Evolutionary conservation across 1,140 invertebrate species (phyloP), one percentile per base, ranked within the genome.

Genomic region (Temnothorax curvispinosus): DNA sequence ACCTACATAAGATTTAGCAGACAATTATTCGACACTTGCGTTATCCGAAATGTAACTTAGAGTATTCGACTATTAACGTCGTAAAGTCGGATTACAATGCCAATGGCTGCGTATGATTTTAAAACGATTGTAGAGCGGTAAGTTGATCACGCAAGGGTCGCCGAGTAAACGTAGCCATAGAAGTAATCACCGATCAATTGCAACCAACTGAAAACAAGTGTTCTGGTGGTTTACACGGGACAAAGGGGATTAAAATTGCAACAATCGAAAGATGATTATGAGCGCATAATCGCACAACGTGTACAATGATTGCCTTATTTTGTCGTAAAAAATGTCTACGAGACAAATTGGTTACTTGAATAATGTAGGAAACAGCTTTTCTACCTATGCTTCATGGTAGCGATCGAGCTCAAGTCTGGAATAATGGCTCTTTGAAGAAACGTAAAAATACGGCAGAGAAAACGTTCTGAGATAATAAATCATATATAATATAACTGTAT

Each of bases 111-210:
- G n/a, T 38, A 38, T 8, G 15, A 38, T 1, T 82, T 41, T 74
- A 35, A 72, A 82, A 74, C 32, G 27, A 60, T 18, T 74, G 27
- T 62, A 74, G 27, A 84, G 41, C 27, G 11, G 41, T 13, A 38
- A 41, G 13, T 74, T 74, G 41, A 74, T 74, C 52, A 84, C 41
- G 54, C 69, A 50, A 84, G 18, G 54, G 11, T 60, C 18, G 41
- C 38, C 15, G 15, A 47, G 11, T 82, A 60, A 72, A 82, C 27
- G 52, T 9, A 47, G 41, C 41, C 41, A 13, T 50, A 84, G 69
- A 84, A 32, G 13, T 84, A 84, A 84, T 84, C 27, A 47, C 67
- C 54, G 67, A 35, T 35, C 47, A 82, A 82, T 82, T 74, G 41
- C 41, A 56, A 52, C 11, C 21, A n/a, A 74, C 38, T 21, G 18